Evolutionary conservation across 2,888 invertebrate genomes (phyloP).

Genomic region (Dasypolia templi): DNA sequence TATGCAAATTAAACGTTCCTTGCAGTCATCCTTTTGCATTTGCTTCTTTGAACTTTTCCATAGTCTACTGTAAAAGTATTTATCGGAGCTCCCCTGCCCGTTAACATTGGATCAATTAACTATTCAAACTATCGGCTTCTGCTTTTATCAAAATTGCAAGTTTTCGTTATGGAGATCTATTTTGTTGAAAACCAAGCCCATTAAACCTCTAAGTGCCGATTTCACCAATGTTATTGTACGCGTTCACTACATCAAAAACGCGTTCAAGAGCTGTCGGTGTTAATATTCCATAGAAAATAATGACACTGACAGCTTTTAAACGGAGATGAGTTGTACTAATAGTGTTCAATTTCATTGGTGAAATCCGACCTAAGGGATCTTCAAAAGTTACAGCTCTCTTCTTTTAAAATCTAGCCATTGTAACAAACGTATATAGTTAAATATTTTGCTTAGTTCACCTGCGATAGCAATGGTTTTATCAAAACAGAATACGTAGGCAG

Average conservation of each 20-base stretch:
- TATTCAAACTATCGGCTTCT: slow-evolving; percentile 47
- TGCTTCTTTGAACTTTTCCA: slow-evolving; percentile 12
- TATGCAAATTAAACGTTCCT: slow-evolving; percentile 55
- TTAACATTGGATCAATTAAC: slow-evolving; percentile 44
- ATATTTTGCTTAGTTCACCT: slow-evolving; percentile 49
- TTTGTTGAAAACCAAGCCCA: slow-evolving; percentile 36
- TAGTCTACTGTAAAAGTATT: slow-evolving; percentile 16
- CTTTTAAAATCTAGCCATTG: slow-evolving; percentile 13
- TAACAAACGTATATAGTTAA: slow-evolving; percentile 9
- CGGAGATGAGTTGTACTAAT: too few relatives aligned
- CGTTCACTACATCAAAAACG: too few relatives aligned
- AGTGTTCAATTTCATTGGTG: too few relatives aligned
- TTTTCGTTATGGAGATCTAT: slow-evolving; percentile 47
- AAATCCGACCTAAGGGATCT: too few relatives aligned
- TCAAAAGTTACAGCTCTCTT: slow-evolving; percentile 3
- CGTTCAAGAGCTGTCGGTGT: too few relatives aligned
- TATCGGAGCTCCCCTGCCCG: slow-evolving; percentile 21
- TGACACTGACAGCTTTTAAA: too few relatives aligned
- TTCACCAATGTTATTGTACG: too few relatives aligned
- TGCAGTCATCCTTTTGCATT: slow-evolving; percentile 35
- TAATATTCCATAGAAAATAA: too few relatives aligned
- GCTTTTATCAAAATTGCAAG: slow-evolving; percentile 52
- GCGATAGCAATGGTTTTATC: slow-evolving; percentile 55
- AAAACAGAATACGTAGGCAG: slow-evolving; percentile 68
- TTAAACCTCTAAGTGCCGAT: slow-evolving; percentile 18